phyloP scores from a whole-genome alignment of 2,113 vertebrate species.

The Cyphomyrus discorhynchus region DNA sequence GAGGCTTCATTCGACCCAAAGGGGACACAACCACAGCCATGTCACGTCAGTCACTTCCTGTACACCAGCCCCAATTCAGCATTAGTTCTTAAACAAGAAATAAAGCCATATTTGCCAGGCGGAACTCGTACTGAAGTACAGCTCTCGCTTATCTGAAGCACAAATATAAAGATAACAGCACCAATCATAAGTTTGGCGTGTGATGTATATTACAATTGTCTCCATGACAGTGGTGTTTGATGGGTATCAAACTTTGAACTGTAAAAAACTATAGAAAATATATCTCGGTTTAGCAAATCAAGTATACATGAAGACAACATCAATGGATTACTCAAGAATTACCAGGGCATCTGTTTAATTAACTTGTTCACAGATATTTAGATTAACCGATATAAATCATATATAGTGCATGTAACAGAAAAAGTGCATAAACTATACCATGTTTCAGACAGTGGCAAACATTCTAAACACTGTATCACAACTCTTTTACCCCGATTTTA shows the following conservation, averaged over 20 bases:
- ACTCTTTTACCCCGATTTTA: neutral
- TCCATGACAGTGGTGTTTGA: neutral
- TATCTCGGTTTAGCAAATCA: neutral
- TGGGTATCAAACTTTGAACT: constrained; percentile 1
- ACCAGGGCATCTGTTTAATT: neutral
- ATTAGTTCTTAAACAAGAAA: neutral
- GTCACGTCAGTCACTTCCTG: neutral
- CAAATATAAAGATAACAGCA: neutral
- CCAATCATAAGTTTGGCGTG: neutral
- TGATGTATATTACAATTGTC: neutral
- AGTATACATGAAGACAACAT: neutral
- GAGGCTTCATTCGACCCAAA: neutral
- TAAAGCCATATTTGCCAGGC: neutral
- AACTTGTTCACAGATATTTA: neutral
- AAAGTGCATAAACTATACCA: neutral
- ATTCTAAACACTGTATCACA: neutral
- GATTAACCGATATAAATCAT: neutral
- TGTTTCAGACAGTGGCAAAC: neutral
- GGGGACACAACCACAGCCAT: neutral
- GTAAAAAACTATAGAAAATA: neutral
- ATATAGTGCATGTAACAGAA: neutral
- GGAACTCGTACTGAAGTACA: neutral
- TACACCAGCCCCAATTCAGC: neutral
- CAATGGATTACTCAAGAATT: neutral
- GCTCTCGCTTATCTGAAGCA: neutral